A percentile compares a stretch with the other conserved stretches of the same genome.
phyloP scores from a whole-genome alignment of 2,888 invertebrate species.

The Criorhina ranunculi region DNA sequence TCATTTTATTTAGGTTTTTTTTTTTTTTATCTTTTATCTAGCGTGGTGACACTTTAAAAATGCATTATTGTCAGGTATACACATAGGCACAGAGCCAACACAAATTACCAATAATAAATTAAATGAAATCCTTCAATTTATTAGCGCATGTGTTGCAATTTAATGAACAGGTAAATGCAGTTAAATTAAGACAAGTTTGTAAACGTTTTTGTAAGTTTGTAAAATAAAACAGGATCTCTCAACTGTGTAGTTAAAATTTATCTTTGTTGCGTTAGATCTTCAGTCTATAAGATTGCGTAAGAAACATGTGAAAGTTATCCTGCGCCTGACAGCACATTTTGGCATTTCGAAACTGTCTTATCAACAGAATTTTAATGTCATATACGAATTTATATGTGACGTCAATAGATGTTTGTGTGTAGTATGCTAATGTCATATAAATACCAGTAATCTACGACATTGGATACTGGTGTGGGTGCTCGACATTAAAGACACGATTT shows the following conservation, averaged over 20 bases:
- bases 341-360: conserved; percentile 11
- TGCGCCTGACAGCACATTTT: conserved; percentile 10
- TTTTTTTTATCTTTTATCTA: not conserved
- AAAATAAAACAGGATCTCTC: too few relatives aligned
- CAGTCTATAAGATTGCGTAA: not conserved
- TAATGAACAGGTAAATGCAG: not conserved
- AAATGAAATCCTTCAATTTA: not conserved
- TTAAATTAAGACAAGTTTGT: too few relatives aligned
- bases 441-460: not conserved
- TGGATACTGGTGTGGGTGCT: not conserved
- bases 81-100: too few relatives aligned
- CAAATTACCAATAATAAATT: not conserved
- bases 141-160: not conserved
- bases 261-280: not conserved
- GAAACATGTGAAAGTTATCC: not conserved
- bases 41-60: not conserved
- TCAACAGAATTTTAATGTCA: not conserved
- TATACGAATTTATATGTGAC: not conserved
- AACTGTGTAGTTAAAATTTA: not conserved
- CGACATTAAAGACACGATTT: too few relatives aligned
- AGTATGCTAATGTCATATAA: not conserved
- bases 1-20: too few relatives aligned
- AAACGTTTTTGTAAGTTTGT: too few relatives aligned
- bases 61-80: not conserved
- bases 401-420: conserved; percentile 25